phyloP scores from a whole-genome alignment of 2,113 vertebrate genomes.

The Silurus asotus region DNA sequence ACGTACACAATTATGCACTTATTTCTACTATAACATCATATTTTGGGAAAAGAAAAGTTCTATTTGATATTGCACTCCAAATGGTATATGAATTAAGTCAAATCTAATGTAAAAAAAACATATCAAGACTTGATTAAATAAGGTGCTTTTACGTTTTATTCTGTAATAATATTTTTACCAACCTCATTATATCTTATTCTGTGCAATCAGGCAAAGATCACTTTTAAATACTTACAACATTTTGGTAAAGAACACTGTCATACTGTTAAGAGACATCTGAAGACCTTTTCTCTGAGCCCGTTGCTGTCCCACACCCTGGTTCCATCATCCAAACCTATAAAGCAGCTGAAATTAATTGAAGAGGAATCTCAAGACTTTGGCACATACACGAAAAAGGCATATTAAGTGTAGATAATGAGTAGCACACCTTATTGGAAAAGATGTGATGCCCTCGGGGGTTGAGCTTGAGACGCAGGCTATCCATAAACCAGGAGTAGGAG shows the following conservation, averaged over 20 bases:
- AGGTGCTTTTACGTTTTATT: neutral
- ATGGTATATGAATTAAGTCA: neutral
- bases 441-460: constrained; percentile 53
- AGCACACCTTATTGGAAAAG: constrained; percentile 56
- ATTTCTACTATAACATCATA: neutral
- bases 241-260: constrained; percentile 21
- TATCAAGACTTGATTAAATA: neutral
- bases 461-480: constrained; percentile 48
- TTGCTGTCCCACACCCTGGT: neutral
- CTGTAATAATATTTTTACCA: constrained; percentile 4
- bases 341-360: constrained; percentile 56
- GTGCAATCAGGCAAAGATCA: constrained; percentile 13
- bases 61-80: constrained; percentile 7
- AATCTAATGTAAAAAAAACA: neutral
- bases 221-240: constrained; percentile 32
- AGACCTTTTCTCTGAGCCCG: constrained; percentile 13
- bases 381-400: constrained; percentile 54
- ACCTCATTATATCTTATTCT: constrained; percentile 3
- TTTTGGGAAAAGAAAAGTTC: neutral
- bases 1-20: neutral
- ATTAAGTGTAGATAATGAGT: constrained; percentile 65
- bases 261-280: constrained; percentile 38
- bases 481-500: constrained; percentile 62
- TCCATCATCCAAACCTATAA: constrained; percentile 33
- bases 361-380: constrained; percentile 31